These are phyloP conservation scores for Caenorhabditis wallacei DNA, from an alignment of 2,888 invertebrate genomes.

Conservation along the genomic window DNA sequence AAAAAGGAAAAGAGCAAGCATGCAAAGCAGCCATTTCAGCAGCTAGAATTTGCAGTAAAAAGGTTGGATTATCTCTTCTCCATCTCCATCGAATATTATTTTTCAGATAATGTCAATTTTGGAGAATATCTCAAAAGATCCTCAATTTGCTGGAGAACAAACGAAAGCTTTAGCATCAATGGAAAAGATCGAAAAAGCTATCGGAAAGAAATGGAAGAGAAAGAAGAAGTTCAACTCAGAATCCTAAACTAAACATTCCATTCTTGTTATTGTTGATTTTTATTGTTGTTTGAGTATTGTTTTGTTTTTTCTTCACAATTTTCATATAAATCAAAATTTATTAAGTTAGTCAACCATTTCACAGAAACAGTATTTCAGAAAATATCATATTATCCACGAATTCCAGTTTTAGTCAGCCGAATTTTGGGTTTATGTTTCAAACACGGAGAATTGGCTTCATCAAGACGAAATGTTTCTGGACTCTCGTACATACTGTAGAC, in stretches of 20 bases:
- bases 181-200: conserved; percentile 44
- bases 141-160: conserved; percentile 48
- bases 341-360: conserved; percentile 26
- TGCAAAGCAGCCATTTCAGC: conserved; percentile 40
- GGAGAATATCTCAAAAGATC: conserved; percentile 44
- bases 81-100: too few relatives aligned
- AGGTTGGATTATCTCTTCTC: conserved; percentile 2
- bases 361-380: conserved; percentile 3
- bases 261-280: conserved; percentile 54
- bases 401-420: conserved; percentile 70
- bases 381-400: conserved; percentile 24
- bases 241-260: not conserved
- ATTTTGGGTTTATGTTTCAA: conserved; percentile 78
- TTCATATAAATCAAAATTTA: not conserved
- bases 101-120: conserved; percentile 50
- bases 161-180: conserved; percentile 46
- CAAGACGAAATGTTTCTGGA: conserved; percentile 77
- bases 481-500: conserved; percentile 79
- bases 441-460: conserved; percentile 76
- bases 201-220: conserved; percentile 60
- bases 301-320: conserved; percentile 17
- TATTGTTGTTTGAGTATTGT: conserved; percentile 15
- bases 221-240: conserved; percentile 56
- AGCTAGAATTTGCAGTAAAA: conserved; percentile 57
- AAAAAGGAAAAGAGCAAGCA: conserved; percentile 56